These are phyloP conservation scores for Pelobates fuscus DNA, from an alignment of 2,113 vertebrate genomes.

Conservation along the genomic window DNA sequence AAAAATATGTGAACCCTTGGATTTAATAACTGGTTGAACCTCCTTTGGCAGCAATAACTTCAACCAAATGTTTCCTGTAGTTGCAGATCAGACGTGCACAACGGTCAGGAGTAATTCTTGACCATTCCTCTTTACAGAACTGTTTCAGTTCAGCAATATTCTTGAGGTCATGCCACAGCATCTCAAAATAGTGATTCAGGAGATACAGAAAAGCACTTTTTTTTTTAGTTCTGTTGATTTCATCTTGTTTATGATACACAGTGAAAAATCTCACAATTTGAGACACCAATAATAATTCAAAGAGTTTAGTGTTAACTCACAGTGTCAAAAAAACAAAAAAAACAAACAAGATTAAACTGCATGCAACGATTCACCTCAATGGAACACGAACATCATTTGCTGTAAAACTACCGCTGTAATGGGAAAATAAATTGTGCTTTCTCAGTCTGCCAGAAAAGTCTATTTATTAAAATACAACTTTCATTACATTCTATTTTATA, in stretches of 20 bases:
- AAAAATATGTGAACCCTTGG: too few relatives aligned
- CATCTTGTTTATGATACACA: not conserved
- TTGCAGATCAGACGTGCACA: too few relatives aligned
- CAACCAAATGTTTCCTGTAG: too few relatives aligned
- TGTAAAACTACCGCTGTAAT: constrained; percentile 28
- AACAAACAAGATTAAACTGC: constrained; percentile 26
- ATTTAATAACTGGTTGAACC: too few relatives aligned
- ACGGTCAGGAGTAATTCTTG: too few relatives aligned
- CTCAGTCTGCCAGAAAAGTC: constrained; percentile 14
- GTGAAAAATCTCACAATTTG: constrained; percentile 2
- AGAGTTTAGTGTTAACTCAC: constrained; percentile 12
- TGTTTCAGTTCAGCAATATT: too few relatives aligned
- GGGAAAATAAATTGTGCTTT: constrained; percentile 43
- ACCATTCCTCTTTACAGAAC: too few relatives aligned
- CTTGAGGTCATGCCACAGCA: too few relatives aligned
- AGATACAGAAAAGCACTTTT: too few relatives aligned
- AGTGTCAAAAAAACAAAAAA: constrained; percentile 9
- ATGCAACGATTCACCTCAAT: constrained; percentile 28
- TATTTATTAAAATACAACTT: constrained; percentile 35
- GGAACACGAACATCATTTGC: not conserved
- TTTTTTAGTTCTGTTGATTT: not conserved
- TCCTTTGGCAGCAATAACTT: too few relatives aligned
- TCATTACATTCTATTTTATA: constrained; percentile 32
- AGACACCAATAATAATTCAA: constrained; percentile 17
- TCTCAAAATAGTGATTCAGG: too few relatives aligned